These are phyloP conservation scores for Protaetia brevitarsis DNA, from an alignment of 1,140 invertebrate species.

Conservation along the genomic window DNA sequence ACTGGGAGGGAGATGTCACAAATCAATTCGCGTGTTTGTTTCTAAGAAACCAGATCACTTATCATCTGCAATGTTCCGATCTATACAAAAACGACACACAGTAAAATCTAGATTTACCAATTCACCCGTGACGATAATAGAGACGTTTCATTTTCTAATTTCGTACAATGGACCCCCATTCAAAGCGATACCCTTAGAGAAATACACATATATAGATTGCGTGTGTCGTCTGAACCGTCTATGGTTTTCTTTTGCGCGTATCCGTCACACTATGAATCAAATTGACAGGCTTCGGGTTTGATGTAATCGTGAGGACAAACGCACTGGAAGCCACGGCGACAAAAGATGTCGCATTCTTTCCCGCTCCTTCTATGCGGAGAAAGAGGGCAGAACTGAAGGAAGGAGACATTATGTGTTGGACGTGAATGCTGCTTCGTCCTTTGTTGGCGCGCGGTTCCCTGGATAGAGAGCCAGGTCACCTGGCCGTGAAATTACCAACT, in stretches of 20 bases:
- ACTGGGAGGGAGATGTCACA: no score
- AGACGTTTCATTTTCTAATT: constrained; percentile 10
- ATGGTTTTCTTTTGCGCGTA: no score
- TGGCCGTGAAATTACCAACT: constrained; percentile 34
- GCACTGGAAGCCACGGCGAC: neutral
- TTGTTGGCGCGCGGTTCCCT: constrained; percentile 19
- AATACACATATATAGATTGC: no score
- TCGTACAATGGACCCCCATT: neutral
- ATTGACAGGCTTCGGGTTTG: constrained; percentile 17
- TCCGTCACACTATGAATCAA: constrained; percentile 2
- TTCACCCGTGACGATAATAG: neutral
- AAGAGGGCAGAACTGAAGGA: neutral
- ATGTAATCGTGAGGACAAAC: constrained; percentile 20
- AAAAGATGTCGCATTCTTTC: constrained; percentile 20
- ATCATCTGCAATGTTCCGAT: no score
- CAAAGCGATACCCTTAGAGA: neutral
- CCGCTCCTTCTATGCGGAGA: no score
- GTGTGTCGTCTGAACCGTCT: no score
- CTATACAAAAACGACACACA: no score
- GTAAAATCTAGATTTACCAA: no score
- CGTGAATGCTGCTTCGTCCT: constrained; percentile 18
- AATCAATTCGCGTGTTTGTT: no score
- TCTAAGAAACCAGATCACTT: no score
- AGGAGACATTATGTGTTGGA: neutral
- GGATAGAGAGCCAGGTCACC: constrained; percentile 28